These are phyloP conservation scores for Zaprionus obscuricornis DNA, from an alignment of 2,888 invertebrate genomes.

Conservation along the genomic window DNA sequence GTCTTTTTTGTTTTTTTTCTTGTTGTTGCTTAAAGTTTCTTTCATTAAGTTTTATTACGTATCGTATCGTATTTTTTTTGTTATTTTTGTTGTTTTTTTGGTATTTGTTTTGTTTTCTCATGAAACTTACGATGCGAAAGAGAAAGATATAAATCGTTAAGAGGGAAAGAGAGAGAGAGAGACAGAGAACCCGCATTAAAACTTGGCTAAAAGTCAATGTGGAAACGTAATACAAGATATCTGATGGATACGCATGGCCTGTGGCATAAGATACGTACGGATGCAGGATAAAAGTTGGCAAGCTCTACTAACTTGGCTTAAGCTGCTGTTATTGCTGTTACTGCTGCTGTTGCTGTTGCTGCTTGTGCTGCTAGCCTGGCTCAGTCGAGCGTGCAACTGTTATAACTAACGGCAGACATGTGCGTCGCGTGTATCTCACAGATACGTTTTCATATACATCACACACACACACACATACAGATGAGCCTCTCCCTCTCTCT, in stretches of 20 bases:
- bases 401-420: slow-evolving; percentile 29
- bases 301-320: slow-evolving; percentile 5
- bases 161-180: no score
- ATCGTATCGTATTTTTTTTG: no score
- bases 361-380: not conserved
- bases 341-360: not conserved
- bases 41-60: no score
- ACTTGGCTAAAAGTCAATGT: slow-evolving; percentile 33
- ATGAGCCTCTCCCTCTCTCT: no score
- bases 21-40: no score
- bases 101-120: no score
- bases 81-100: no score
- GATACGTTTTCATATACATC: slow-evolving; percentile 13
- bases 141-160: no score
- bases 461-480: no score
- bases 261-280: slow-evolving; percentile 10
- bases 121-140: no score
- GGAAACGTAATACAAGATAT: no score
- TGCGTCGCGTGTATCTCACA: slow-evolving; percentile 21
- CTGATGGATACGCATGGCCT: slow-evolving; percentile 9
- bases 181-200: slow-evolving; percentile 33
- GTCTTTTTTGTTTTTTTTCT: no score
- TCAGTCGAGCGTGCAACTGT: slow-evolving; percentile 23
- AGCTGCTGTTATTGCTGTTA: not conserved
- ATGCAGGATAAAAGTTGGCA: slow-evolving; percentile 22